Percentiles rank a stretch among this genome's conserved stretches.
Conservation (phyloP, 2,888 invertebrate species). For the Epinotia bilunana region DNA sequence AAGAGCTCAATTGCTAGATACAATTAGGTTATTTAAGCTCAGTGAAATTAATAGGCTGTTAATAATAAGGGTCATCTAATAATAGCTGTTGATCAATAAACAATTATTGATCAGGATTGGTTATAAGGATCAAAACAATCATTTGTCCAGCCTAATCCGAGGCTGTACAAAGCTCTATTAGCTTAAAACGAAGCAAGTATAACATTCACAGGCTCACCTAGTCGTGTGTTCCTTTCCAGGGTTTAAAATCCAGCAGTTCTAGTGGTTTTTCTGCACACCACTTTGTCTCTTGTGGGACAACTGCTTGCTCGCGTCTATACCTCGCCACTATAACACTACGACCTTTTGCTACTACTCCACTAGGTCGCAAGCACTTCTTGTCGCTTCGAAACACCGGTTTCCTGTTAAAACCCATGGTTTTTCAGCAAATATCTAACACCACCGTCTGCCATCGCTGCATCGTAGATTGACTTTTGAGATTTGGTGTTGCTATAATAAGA, state of each 20-base stretch:
- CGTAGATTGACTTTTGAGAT: slow-evolving; percentile 35
- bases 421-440: slow-evolving; percentile 49
- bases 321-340: slow-evolving; percentile 13
- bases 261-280: slow-evolving; percentile 21
- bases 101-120: slow-evolving; percentile 38
- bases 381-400: slow-evolving; percentile 47
- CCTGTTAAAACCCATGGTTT: slow-evolving; percentile 57
- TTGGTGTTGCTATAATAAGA: slow-evolving; percentile 26
- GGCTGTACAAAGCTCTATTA: background rate
- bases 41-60: slow-evolving; percentile 7
- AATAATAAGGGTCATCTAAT: slow-evolving; percentile 37
- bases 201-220: slow-evolving; percentile 11
- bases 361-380: slow-evolving; percentile 41
- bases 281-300: slow-evolving; percentile 40
- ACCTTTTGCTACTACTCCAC: slow-evolving; percentile 27
- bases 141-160: background rate
- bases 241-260: slow-evolving; percentile 24
- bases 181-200: background rate
- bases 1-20: slow-evolving; percentile 1
- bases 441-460: slow-evolving; percentile 43
- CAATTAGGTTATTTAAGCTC: background rate
- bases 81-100: slow-evolving; percentile 36
- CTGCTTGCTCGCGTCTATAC: slow-evolving; percentile 1
- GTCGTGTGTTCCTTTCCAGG: slow-evolving; percentile 2
- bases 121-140: slow-evolving; percentile 39